Conservation (phyloP, 2,113 vertebrate species). For the Aramus guarauna region DNA sequence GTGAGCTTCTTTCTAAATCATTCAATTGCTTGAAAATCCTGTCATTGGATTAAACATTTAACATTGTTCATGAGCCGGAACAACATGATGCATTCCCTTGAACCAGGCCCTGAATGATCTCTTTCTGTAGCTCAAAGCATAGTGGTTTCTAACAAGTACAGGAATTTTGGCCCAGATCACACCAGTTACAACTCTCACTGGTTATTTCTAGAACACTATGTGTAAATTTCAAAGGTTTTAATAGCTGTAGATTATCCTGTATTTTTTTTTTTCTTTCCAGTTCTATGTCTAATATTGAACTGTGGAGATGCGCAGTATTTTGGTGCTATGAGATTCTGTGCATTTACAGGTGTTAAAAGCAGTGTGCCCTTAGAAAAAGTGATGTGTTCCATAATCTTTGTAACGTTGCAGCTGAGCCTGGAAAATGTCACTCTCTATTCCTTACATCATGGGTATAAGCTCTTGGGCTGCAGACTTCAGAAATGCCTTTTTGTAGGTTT, state of each 20-base stretch:
- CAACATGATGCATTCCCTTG: slow-evolving; percentile 24
- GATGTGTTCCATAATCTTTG: background rate
- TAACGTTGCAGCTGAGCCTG: background rate
- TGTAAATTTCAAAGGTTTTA: background rate
- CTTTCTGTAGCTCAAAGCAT: slow-evolving; percentile 53
- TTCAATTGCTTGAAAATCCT: slow-evolving; percentile 22
- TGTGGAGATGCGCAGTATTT: background rate
- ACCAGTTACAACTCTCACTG: background rate
- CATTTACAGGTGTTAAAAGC: background rate
- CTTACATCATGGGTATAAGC: background rate
- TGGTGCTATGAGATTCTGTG: background rate
- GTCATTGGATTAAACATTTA: background rate
- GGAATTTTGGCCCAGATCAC: slow-evolving; percentile 38
- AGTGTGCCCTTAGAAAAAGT: background rate
- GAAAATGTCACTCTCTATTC: background rate
- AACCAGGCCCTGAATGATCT: slow-evolving; percentile 44
- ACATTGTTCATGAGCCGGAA: slow-evolving; percentile 26
- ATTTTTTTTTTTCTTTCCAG: background rate
- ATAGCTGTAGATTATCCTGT: background rate
- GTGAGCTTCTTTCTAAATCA: background rate
- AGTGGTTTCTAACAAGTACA: slow-evolving; percentile 40
- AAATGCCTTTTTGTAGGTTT: background rate
- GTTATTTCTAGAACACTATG: background rate
- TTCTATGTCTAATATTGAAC: background rate
- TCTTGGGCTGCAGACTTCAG: background rate